Percentiles rank a stretch among this genome's conserved stretches.
These are phyloP conservation scores for Propithecus perrieri DNA, from an alignment of 2,797 vertebrate genomes.

Conservation along the genomic window DNA sequence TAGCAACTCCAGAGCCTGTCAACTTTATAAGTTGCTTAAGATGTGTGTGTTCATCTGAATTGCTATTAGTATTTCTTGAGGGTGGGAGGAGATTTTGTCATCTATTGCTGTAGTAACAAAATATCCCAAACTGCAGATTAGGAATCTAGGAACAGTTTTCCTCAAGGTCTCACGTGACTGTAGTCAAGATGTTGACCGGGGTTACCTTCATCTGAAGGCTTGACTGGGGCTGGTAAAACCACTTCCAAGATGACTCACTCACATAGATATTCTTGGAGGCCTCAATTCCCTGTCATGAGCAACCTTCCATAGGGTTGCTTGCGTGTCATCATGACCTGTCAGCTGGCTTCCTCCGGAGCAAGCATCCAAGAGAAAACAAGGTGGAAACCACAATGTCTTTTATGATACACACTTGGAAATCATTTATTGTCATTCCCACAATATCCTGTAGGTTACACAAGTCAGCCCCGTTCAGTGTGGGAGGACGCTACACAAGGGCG, in stretches of 20 bases:
- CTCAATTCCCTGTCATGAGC: background rate
- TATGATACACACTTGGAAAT: background rate
- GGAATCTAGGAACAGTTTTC: background rate
- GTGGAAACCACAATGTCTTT: background rate
- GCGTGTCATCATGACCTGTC: background rate
- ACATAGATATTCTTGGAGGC: background rate
- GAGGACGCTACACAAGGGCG: background rate
- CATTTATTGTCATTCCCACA: background rate
- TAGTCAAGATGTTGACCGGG: background rate
- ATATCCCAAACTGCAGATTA: background rate
- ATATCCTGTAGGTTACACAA: background rate
- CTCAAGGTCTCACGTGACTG: background rate
- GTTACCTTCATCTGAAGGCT: background rate
- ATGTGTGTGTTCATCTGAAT: background rate
- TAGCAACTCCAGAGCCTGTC: background rate
- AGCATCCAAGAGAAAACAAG: background rate
- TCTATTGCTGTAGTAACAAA: background rate
- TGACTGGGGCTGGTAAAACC: background rate
- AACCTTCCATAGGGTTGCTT: background rate
- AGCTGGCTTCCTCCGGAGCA: background rate
- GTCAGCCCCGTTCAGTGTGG: background rate
- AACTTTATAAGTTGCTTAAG: background rate
- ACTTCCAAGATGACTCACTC: background rate
- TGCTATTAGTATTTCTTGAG: background rate
- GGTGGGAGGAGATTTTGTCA: background rate